Percentiles rank a stretch among this genome's conserved stretches.
These are phyloP conservation scores for Sarcoramphus papa DNA, from an alignment of 2,797 vertebrate genomes.

Conservation along the genomic window DNA sequence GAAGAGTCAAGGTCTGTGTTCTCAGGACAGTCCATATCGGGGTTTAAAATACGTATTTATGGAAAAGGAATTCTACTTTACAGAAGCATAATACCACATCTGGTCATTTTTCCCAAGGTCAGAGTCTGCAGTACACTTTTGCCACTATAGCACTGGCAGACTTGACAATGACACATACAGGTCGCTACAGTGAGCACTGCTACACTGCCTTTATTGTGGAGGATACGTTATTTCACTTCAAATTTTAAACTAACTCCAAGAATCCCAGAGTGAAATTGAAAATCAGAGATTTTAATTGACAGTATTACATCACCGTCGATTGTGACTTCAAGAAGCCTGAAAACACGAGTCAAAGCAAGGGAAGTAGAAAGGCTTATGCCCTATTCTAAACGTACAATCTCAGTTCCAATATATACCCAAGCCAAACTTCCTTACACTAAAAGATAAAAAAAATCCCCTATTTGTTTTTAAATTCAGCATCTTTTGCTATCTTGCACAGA, in stretches of 20 bases:
- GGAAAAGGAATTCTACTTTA: not conserved
- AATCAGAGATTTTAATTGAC: not conserved
- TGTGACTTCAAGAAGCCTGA: not conserved
- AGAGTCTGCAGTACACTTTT: rapidly evolving
- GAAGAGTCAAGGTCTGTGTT: rapidly evolving
- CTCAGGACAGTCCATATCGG: not conserved
- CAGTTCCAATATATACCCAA: not conserved
- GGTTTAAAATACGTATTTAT: not conserved
- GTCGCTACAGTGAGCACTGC: rapidly evolving
- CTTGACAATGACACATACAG: rapidly evolving
- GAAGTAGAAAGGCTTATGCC: not conserved
- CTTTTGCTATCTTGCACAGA: not conserved
- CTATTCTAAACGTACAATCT: not conserved
- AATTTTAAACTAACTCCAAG: not conserved
- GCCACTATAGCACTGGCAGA: rapidly evolving
- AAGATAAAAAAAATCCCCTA: not conserved
- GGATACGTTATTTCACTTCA: rapidly evolving
- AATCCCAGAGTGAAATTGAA: not conserved
- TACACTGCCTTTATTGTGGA: rapidly evolving
- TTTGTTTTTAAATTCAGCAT: not conserved
- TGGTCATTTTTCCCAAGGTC: not conserved
- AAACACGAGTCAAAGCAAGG: not conserved
- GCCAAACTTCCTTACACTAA: not conserved
- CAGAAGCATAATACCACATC: rapidly evolving
- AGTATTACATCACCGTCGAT: rapidly evolving